Conservation (phyloP, 2,888 invertebrate species). For the Mesopsocus fuscifrons region DNA sequence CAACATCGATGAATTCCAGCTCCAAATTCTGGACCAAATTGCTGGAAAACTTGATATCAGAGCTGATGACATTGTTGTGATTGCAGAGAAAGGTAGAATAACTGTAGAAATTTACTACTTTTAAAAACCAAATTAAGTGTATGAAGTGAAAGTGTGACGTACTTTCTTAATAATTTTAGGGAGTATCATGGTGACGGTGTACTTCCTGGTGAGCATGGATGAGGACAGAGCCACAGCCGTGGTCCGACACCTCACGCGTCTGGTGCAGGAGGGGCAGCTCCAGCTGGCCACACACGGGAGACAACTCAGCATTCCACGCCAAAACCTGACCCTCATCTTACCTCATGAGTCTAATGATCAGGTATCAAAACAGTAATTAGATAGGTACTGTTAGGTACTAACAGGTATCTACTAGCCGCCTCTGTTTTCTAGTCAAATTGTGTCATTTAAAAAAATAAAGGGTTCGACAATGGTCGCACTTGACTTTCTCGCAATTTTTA, state of each 20-base stretch:
- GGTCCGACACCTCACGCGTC: background rate
- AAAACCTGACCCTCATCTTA: background rate
- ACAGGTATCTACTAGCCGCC: no score
- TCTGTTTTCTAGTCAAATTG: no score
- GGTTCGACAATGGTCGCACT: no score
- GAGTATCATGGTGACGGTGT: constrained; percentile 4
- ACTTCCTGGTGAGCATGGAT: background rate
- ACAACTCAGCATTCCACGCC: background rate
- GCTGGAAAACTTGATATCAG: constrained; percentile 13
- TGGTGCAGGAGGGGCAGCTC: background rate
- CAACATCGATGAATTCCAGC: constrained; percentile 13
- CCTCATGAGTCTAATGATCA: no score
- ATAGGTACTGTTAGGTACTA: no score
- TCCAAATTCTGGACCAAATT: constrained; percentile 12
- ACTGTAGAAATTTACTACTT: no score
- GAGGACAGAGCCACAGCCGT: background rate
- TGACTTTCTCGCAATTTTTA: no score
- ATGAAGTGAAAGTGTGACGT: no score
- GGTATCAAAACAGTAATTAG: no score
- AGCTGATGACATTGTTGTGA: constrained; percentile 12
- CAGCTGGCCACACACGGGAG: background rate
- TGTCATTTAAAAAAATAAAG: no score
- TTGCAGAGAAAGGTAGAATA: constrained; percentile 4
- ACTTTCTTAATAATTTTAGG: no score
- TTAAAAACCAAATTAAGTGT: no score